A percentile compares a stretch with the other conserved stretches of the same genome.
These are phyloP conservation scores for Lontra canadensis DNA, from an alignment of 2,113 vertebrate genomes.

Conservation along the genomic window DNA sequence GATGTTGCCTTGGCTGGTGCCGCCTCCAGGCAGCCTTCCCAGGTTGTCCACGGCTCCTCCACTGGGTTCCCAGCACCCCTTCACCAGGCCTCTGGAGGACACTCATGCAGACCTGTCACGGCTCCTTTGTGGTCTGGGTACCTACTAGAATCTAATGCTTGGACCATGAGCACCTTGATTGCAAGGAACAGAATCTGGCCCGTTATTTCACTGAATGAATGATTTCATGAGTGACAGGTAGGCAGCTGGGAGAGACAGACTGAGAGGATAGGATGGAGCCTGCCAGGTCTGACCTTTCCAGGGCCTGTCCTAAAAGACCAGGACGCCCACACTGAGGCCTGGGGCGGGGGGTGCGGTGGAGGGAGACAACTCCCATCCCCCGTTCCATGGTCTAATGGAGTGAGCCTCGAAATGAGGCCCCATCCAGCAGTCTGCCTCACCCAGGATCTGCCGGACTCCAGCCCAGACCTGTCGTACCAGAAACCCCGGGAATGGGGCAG, in stretches of 20 bases:
- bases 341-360: too few relatives aligned
- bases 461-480: not conserved
- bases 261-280: not conserved
- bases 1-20: not conserved
- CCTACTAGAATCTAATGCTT: not conserved
- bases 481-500: not conserved
- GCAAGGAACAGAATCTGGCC: not conserved
- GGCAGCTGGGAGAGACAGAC: not conserved
- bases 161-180: not conserved
- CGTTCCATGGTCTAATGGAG: accelerated
- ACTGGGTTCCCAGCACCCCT: not conserved
- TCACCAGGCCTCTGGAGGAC: not conserved
- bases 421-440: not conserved
- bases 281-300: not conserved
- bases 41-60: not conserved
- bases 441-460: not conserved
- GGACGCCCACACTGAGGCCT: not conserved
- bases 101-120: not conserved
- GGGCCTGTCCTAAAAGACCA: not conserved
- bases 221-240: not conserved
- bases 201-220: not conserved
- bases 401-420: not conserved
- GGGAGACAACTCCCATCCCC: not conserved
- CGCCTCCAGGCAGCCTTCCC: not conserved
- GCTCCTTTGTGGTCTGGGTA: not conserved